Evolutionary conservation across 2,797 vertebrate species (phyloP).

Genomic region (Astyanax mexicanus): DNA sequence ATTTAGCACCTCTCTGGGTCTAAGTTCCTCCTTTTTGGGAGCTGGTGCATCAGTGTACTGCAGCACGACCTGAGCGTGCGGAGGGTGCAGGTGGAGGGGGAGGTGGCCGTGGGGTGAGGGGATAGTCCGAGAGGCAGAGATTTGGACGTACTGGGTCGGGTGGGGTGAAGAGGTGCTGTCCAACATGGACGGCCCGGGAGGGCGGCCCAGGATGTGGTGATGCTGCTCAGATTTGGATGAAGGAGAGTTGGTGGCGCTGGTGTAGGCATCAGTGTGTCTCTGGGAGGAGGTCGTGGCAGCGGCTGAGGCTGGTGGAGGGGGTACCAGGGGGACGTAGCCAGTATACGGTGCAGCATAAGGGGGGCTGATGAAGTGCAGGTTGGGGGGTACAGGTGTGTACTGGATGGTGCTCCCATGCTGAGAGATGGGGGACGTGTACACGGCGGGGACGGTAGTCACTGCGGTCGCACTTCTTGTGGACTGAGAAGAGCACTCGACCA

Average conservation of each 20-base stretch:
- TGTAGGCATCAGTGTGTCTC: slow-evolving; percentile 86
- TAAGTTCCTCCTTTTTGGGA: slow-evolving; percentile 85
- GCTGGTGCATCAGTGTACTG: slow-evolving; percentile 86
- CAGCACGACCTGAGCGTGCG: slow-evolving; percentile 88
- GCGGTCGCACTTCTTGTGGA: slow-evolving; percentile 72
- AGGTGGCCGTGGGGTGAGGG: slow-evolving; percentile 84
- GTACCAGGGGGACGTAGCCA: slow-evolving; percentile 91
- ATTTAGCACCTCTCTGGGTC: slow-evolving; percentile 89
- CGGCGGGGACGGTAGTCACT: slow-evolving; percentile 85
- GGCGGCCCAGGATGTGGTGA: slow-evolving; percentile 76
- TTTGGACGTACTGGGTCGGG: slow-evolving; percentile 86
- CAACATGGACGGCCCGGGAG: slow-evolving; percentile 81
- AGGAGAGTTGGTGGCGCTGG: slow-evolving; percentile 73
- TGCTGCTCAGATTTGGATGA: slow-evolving; percentile 89
- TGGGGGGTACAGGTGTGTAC: slow-evolving; percentile 91
- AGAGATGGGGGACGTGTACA: slow-evolving; percentile 86
- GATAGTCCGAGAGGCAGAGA: slow-evolving; percentile 82
- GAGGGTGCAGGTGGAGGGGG: slow-evolving; percentile 86
- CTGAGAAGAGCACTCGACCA: slow-evolving; percentile 72
- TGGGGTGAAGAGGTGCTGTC: slow-evolving; percentile 71
- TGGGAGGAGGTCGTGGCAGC: slow-evolving; percentile 73
- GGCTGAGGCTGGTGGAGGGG: slow-evolving; percentile 82
- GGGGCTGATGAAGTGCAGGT: slow-evolving; percentile 92
- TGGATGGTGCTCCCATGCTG: slow-evolving; percentile 87
- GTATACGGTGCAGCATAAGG: slow-evolving; percentile 89